Evolutionary conservation across 2,888 invertebrate genomes (phyloP).

Genomic region (Tuta absoluta): DNA sequence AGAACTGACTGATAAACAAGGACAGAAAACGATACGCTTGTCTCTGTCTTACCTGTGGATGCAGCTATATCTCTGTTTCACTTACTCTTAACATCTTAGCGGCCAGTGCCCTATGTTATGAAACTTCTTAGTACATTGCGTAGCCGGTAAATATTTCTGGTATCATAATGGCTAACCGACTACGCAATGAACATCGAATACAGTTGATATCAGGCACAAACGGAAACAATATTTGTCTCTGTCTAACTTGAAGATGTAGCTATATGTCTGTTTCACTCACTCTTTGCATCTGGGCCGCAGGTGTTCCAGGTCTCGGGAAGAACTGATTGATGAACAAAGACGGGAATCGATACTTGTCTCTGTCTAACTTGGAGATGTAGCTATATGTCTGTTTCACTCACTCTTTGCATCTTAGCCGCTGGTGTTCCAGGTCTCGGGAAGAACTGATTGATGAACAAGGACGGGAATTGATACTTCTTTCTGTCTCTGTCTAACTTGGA

Average conservation of each 20-base stretch:
- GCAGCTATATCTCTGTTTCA: too few relatives aligned
- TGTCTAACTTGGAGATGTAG: too few relatives aligned
- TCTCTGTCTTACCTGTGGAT: too few relatives aligned
- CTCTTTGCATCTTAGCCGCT: constrained; percentile 92
- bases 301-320: constrained; percentile 97
- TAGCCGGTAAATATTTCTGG: too few relatives aligned
- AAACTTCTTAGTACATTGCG: too few relatives aligned
- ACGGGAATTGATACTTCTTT: constrained; percentile 93
- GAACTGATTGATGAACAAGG: constrained; percentile 98
- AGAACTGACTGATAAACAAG: constrained; percentile 99
- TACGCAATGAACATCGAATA: too few relatives aligned
- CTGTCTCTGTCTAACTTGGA: constrained; percentile 98
- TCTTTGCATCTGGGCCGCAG: constrained; percentile 93
- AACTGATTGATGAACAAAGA: constrained; percentile 99
- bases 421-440: constrained; percentile 98
- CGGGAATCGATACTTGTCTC: constrained; percentile 93
- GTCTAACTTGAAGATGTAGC: too few relatives aligned
- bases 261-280: constrained; percentile 47
- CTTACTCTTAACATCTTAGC: constrained; percentile 88
- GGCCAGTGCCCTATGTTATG: constrained; percentile 98
- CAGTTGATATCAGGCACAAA: too few relatives aligned
- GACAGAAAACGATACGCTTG: constrained; percentile 94
- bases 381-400: constrained; percentile 41
- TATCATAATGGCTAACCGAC: too few relatives aligned
- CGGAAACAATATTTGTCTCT: constrained; percentile 93